Conservation (phyloP, 2,797 vertebrate species). For the Lepus oiostolus region DNA sequence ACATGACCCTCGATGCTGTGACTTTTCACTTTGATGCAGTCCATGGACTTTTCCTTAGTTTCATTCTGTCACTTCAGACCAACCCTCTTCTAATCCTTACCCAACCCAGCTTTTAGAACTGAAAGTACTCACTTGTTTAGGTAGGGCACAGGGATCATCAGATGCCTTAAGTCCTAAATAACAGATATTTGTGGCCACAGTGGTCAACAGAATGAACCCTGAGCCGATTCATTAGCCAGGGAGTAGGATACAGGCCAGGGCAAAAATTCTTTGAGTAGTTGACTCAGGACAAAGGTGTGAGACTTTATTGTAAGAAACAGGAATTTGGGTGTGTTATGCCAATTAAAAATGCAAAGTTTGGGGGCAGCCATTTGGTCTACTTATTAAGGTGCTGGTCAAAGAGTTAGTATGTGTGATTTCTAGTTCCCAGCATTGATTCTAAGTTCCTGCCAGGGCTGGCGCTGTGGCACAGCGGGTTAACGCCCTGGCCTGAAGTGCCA, state of each 20-base stretch:
- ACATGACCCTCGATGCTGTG: not conserved
- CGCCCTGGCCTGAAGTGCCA: too few relatives aligned
- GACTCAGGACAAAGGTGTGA: not conserved
- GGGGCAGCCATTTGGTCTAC: too few relatives aligned
- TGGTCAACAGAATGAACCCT: not conserved
- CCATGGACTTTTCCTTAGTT: not conserved
- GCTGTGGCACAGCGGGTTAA: too few relatives aligned
- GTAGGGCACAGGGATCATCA: not conserved
- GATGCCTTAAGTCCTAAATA: not conserved
- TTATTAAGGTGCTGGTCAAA: too few relatives aligned
- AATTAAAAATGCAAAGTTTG: conserved; percentile 15
- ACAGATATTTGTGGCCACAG: not conserved
- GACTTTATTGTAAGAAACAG: not conserved
- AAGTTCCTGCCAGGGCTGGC: too few relatives aligned
- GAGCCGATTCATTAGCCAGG: not conserved
- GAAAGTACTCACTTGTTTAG: not conserved
- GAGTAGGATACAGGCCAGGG: not conserved
- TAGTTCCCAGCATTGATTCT: too few relatives aligned
- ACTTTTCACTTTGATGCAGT: not conserved
- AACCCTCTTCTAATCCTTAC: not conserved
- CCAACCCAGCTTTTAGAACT: not conserved
- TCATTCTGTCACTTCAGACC: not conserved
- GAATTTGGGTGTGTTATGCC: not conserved
- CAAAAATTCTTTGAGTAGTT: not conserved
- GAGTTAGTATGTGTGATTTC: too few relatives aligned